phyloP scores from a whole-genome alignment of 2,888 invertebrate species.

The Drosophila merina region DNA sequence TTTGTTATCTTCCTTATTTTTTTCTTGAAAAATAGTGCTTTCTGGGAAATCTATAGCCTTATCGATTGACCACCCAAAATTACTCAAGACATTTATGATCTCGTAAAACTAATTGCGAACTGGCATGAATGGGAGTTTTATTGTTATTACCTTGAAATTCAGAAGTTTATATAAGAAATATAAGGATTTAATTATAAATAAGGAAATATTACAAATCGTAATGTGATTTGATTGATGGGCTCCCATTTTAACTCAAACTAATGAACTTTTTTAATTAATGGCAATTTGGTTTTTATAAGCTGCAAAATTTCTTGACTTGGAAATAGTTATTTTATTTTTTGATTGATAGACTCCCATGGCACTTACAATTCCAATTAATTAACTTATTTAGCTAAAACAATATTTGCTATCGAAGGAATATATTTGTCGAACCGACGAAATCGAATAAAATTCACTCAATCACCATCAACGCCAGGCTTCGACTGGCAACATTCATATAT shows the following conservation, averaged over 20 bases:
- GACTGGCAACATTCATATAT: constrained; percentile 40
- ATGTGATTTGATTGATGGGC: background rate
- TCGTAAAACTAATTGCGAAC: constrained; percentile 28
- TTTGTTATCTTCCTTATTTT: constrained; percentile 3
- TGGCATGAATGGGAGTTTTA: background rate
- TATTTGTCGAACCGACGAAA: constrained; percentile 20
- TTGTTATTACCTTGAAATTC: background rate
- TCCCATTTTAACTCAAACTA: background rate
- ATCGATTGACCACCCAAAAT: constrained; percentile 5
- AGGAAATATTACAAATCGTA: no score
- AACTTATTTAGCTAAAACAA: constrained; percentile 29
- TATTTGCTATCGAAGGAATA: constrained; percentile 26
- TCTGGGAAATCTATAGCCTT: background rate
- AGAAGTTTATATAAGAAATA: no score
- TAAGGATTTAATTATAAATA: no score
- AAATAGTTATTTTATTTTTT: constrained; percentile 1
- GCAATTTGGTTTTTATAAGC: background rate
- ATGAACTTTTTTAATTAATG: background rate
- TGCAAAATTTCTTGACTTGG: background rate
- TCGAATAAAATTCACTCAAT: constrained; percentile 49
- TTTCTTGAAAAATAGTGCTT: background rate
- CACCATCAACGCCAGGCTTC: constrained; percentile 61
- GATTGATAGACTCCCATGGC: constrained; percentile 11
- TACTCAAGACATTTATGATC: background rate
- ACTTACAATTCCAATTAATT: constrained; percentile 22